Percentiles rank a stretch among this genome's conserved stretches.
Evolutionary conservation across 2,113 vertebrate species (phyloP).

Genomic region (Callaeas wilsoni): DNA sequence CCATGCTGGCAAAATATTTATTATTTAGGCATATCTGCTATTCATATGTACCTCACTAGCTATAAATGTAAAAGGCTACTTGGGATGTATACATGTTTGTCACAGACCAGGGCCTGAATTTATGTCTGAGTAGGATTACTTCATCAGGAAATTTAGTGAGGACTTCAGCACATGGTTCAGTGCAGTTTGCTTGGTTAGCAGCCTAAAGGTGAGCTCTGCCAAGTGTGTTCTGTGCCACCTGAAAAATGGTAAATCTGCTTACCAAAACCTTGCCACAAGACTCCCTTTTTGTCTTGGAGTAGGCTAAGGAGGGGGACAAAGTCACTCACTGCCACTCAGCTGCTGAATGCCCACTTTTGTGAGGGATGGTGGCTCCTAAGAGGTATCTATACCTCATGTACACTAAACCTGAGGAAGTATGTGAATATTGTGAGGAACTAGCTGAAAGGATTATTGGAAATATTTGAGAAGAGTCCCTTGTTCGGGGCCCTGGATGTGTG

Average conservation of each 20-base stretch:
- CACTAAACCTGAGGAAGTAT: not conserved
- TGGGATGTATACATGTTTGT: not conserved
- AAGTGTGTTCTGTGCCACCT: not conserved
- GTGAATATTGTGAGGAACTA: not conserved
- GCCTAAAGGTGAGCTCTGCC: not conserved
- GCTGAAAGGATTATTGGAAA: not conserved
- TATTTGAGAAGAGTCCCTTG: not conserved
- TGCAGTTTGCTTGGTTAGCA: not conserved
- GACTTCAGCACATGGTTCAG: not conserved
- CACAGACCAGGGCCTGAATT: not conserved
- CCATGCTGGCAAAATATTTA: not conserved
- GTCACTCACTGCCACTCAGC: not conserved
- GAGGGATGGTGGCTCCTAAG: not conserved
- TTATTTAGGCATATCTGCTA: not conserved
- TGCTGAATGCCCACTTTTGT: not conserved
- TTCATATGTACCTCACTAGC: rapidly evolving
- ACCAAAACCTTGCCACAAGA: not conserved
- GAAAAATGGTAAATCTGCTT: not conserved
- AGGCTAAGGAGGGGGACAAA: not conserved
- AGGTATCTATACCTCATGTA: rapidly evolving
- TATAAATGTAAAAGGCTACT: not conserved
- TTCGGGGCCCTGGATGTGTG: rapidly evolving
- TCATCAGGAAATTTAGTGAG: not conserved
- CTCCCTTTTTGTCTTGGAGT: not conserved
- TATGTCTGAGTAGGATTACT: not conserved